Evolutionary conservation across 2,113 vertebrate species (phyloP).

Genomic region (Entelurus aequoreus): DNA sequence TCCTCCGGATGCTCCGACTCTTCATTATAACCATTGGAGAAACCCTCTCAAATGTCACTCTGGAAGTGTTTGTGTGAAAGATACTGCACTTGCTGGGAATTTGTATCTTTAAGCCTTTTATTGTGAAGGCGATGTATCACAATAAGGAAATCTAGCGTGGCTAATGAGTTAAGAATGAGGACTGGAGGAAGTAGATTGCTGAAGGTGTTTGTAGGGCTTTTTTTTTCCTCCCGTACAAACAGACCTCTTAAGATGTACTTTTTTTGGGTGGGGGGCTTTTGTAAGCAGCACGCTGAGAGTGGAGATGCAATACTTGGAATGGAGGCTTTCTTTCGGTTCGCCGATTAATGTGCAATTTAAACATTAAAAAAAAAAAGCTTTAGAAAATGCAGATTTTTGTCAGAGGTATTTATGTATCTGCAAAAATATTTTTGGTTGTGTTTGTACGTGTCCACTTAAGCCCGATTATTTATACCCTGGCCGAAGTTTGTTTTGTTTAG

Average conservation of each 20-base stretch:
- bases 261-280: slow-evolving; percentile 17
- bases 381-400: neutral
- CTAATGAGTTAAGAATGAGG: slow-evolving; percentile 61
- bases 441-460: too few species aligned
- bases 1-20: slow-evolving; percentile 51
- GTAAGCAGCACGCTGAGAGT: slow-evolving; percentile 28
- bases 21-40: slow-evolving; percentile 42
- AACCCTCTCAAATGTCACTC: slow-evolving; percentile 54
- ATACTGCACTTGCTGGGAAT: slow-evolving; percentile 27
- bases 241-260: slow-evolving; percentile 39
- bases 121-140: slow-evolving; percentile 53
- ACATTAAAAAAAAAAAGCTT: too few species aligned
- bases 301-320: slow-evolving; percentile 22
- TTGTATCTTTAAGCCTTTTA: slow-evolving; percentile 46
- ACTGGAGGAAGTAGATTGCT: slow-evolving; percentile 48
- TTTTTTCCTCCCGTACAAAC: neutral
- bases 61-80: slow-evolving; percentile 38
- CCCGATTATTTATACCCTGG: too few species aligned
- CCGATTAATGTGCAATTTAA: slow-evolving; percentile 2
- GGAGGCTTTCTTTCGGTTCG: slow-evolving; percentile 4
- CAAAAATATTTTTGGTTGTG: too few species aligned
- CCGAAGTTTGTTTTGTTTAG: too few species aligned
- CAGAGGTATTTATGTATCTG: too few species aligned
- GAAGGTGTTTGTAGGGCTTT: slow-evolving; percentile 18
- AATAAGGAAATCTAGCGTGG: slow-evolving; percentile 60